Evolutionary conservation across 2,113 vertebrate species (phyloP), one percentile per base, ranked within the genome.

Genomic region (Mustelus asterias): DNA sequence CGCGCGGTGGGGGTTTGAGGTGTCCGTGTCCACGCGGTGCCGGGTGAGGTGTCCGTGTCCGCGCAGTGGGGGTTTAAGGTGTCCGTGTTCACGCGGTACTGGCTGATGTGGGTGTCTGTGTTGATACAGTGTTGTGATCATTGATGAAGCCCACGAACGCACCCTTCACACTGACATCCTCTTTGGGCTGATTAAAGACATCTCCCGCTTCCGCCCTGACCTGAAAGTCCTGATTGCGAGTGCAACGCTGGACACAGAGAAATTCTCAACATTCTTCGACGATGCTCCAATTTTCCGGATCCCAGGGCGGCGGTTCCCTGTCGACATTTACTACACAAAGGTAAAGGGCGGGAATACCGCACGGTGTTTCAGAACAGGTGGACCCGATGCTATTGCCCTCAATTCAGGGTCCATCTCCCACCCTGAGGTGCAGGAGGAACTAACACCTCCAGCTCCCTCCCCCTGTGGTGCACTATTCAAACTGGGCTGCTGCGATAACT

Each of bases 311-410:
- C 97, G 99, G 83, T 99, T 98, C 97, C 98, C 99, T 0, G 98
- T 99, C 0, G 99, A 99, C 80, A 99, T 99, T 96, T 99, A 97
- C 96, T 99, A 99, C 97, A 99, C 99, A 76, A 99, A 99, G 98
- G 99, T 98, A 96, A 86, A 48, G 9, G n/a, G n/a, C n/a, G n/a
- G n/a, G n/a, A n/a, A n/a, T n/a, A n/a, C n/a, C n/a, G 16, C 9
- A 37, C 29, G 26, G 8, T 0, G 11, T 65, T 29, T 63, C 33
- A 8, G 37, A 8, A 48, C 20, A 22, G 37, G 83, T 9, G 5
- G 7, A 18, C 1, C 83, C 22, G 14, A 44, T 37, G 7, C n/a
- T n/a, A 83, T 33, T 41, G 37, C 1, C 6, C 22, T 13, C 3
- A 14, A 0, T 41, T 18, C 16, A 22, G 78, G 18, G 16, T 5